These are phyloP conservation scores for Drosophila stalkeri DNA, from an alignment of 2,888 invertebrate species.

Conservation along the genomic window DNA sequence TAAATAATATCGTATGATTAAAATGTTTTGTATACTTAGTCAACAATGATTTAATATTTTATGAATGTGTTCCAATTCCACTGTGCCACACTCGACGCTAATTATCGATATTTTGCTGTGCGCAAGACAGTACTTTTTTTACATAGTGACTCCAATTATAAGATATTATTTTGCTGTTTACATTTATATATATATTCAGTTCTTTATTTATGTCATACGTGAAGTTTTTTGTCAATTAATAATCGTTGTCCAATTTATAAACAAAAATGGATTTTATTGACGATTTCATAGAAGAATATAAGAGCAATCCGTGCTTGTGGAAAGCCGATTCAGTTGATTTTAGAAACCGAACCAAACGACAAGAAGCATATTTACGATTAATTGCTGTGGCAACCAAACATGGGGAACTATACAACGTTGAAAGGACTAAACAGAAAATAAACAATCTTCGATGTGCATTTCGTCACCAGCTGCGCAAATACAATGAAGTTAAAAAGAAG, in stretches of 20 bases:
- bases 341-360: slow-evolving; percentile 82
- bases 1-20: too few relatives aligned
- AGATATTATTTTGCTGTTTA: slow-evolving; percentile 27
- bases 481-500: slow-evolving; percentile 83
- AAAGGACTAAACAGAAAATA: slow-evolving; percentile 85
- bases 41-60: background rate
- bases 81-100: background rate
- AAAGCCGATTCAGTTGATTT: slow-evolving; percentile 84
- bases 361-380: slow-evolving; percentile 84
- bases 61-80: background rate
- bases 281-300: slow-evolving; percentile 84
- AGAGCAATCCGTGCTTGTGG: slow-evolving; percentile 84
- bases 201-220: slow-evolving; percentile 41
- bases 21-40: too few relatives aligned
- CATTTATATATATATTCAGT: slow-evolving; percentile 33
- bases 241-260: slow-evolving; percentile 46
- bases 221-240: slow-evolving; percentile 28
- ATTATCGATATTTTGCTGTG: background rate
- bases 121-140: slow-evolving; percentile 1
- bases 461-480: slow-evolving; percentile 84
- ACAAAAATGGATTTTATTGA: slow-evolving; percentile 84
- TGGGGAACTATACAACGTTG: slow-evolving; percentile 84
- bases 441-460: slow-evolving; percentile 85
- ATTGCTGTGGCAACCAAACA: slow-evolving; percentile 84
- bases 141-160: slow-evolving; percentile 8